Evolutionary conservation across 2,797 vertebrate genomes (phyloP).

Genomic region (Poeciliopsis presidionis): DNA sequence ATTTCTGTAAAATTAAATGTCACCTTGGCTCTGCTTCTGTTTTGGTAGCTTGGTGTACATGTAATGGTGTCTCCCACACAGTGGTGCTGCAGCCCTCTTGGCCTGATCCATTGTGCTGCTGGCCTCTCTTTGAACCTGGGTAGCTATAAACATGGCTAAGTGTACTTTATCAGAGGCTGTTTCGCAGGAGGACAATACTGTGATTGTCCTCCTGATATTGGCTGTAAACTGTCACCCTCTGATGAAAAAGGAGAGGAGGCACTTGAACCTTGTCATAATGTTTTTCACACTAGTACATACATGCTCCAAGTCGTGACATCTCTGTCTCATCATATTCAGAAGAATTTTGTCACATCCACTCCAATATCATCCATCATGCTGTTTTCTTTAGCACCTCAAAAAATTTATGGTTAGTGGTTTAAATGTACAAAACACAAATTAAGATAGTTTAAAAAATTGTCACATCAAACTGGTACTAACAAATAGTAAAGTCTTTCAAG

Average conservation of each 20-base stretch:
- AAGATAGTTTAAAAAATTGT: neutral
- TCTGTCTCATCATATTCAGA: neutral
- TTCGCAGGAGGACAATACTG: constrained; percentile 73
- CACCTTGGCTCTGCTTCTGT: constrained; percentile 62
- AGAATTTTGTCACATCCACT: neutral
- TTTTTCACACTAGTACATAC: neutral
- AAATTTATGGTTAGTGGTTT: neutral
- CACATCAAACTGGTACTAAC: neutral
- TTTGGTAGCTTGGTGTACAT: constrained; percentile 61
- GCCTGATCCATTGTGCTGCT: constrained; percentile 75
- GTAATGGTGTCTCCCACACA: constrained; percentile 69
- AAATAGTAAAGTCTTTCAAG: neutral
- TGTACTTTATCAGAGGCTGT: constrained; percentile 73
- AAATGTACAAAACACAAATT: neutral
- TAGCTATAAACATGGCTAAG: constrained; percentile 78
- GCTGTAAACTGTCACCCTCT: constrained; percentile 56
- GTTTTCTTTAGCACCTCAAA: neutral
- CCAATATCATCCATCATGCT: neutral
- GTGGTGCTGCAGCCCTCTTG: constrained; percentile 63
- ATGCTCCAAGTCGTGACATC: neutral
- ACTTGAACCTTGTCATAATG: constrained; percentile 46
- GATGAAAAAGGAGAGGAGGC: constrained; percentile 41
- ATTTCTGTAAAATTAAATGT: neutral
- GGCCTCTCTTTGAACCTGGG: constrained; percentile 79
- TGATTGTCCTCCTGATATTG: constrained; percentile 68